Base-by-base conservation (phyloP, 2,113 vertebrate species). In the Aplodontia rufa region DNA sequence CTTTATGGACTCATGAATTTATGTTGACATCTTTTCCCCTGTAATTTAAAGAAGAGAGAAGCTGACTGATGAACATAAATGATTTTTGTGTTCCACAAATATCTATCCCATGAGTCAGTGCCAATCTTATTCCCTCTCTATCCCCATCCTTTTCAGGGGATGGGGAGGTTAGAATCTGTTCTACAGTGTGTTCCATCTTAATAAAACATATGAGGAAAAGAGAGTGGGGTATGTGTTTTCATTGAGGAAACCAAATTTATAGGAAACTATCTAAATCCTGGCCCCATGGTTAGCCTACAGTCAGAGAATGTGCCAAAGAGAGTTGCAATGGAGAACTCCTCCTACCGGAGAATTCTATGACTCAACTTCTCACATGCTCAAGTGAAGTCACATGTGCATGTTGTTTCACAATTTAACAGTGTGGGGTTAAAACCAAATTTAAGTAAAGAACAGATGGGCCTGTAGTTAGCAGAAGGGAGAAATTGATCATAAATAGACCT, bases 331-430 rank as follows among this genome's bases (percentile, higher is more conserved):
- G 26, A 45, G 20, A 62, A 14, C 40, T 28, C n/a, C 6, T 51
- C 30, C 8, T 30, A 58, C 55, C 0, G 42, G 35, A 64, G 8
- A 60, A 58, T 75, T 95, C 84, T 64, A 37, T 37, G 45, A 3
- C 28, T 66, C n/a, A 42, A 53, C 11, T 14, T 87, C 76, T 87
- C 22, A 0, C 0, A 0, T 68, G 58, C 32, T 75, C 24, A 49
- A 62, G 49, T 5, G n/a, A 79, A 95, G 45, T 94, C 93, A 97
- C 42, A 16, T 0, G 4, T 11, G 91, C n/a, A 47, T 47, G 96
- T 93, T 97, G 66, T 93, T 98, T 97, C 95, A 86, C 76, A 74
- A 64, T 91, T 97, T 94, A 96, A 96, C 90, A 30, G 68, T 96
- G 32, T 81, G 16, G 68, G 96, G 83, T 76, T 35, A 92, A 97